A percentile compares a stretch with the other conserved stretches of the same genome.
These are phyloP conservation scores for Polydrusus cervinus DNA, from an alignment of 2,888 invertebrate species.

Conservation along the genomic window DNA sequence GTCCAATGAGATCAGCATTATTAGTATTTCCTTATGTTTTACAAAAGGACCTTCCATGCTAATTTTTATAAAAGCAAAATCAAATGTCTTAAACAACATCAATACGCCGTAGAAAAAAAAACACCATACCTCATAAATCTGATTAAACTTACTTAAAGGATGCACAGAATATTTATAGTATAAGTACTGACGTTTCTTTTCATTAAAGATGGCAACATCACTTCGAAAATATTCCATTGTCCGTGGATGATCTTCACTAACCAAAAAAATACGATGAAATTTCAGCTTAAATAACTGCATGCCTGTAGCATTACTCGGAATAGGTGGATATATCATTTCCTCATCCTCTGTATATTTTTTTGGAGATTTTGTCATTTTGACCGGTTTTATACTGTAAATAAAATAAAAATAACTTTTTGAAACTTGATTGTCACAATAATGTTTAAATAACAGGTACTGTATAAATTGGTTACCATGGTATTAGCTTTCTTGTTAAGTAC, in stretches of 20 bases:
- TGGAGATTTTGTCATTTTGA: no score
- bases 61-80: slow-evolving; percentile 43
- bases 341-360: no score
- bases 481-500: no score
- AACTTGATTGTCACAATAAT: no score
- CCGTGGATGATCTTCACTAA: slow-evolving; percentile 41
- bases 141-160: slow-evolving; percentile 58
- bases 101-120: slow-evolving; percentile 51
- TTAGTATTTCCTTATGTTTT: background rate
- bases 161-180: slow-evolving; percentile 54
- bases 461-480: no score
- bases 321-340: slow-evolving; percentile 13
- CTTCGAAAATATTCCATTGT: slow-evolving; percentile 56
- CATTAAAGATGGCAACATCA: slow-evolving; percentile 55
- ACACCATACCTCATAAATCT: slow-evolving; percentile 55
- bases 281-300: slow-evolving; percentile 4
- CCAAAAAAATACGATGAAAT: background rate
- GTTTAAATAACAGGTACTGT: no score
- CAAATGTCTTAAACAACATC: slow-evolving; percentile 49
- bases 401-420: no score
- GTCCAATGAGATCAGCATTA: slow-evolving; percentile 33
- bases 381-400: no score
- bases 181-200: slow-evolving; percentile 54
- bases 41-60: background rate
- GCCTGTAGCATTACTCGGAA: background rate